These are phyloP conservation scores for Orthonevra nobilis DNA, from an alignment of 2,888 invertebrate genomes.

Conservation along the genomic window DNA sequence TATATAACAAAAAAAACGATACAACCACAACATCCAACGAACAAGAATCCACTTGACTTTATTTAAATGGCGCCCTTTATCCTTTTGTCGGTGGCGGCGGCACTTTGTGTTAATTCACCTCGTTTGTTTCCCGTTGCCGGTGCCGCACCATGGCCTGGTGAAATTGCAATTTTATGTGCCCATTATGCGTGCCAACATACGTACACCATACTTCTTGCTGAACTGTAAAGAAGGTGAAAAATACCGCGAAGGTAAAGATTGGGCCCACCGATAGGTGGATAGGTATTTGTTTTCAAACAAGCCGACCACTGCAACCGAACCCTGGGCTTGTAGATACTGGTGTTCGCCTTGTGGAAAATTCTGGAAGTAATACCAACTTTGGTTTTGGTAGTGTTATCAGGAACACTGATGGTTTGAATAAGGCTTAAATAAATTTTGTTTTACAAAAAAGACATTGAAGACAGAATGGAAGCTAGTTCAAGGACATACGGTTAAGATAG, in stretches of 20 bases:
- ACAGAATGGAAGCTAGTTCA: too few relatives aligned
- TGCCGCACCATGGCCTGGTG: slow-evolving; percentile 46
- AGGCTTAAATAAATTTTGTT: too few relatives aligned
- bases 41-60: slow-evolving; percentile 71
- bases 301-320: slow-evolving; percentile 14
- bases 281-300: slow-evolving; percentile 62
- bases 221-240: slow-evolving; percentile 60
- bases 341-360: slow-evolving; percentile 62
- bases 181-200: slow-evolving; percentile 52
- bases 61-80: slow-evolving; percentile 72
- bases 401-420: slow-evolving; percentile 25
- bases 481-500: too few relatives aligned
- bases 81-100: slow-evolving; percentile 72
- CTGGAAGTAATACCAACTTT: slow-evolving; percentile 50
- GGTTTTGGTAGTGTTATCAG: slow-evolving; percentile 26
- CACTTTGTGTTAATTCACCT: slow-evolving; percentile 69
- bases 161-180: slow-evolving; percentile 71
- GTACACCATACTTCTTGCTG: not conserved
- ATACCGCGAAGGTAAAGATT: slow-evolving; percentile 65
- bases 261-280: slow-evolving; percentile 63
- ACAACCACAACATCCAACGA: slow-evolving; percentile 25
- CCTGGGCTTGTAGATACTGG: slow-evolving; percentile 58
- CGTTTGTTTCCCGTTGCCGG: slow-evolving; percentile 64
- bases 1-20: slow-evolving; percentile 11
- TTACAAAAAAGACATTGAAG: too few relatives aligned